Percentiles rank a stretch among this genome's conserved stretches.
phyloP scores from a whole-genome alignment of 2,797 vertebrate genomes.

The Chelonia mydas region DNA sequence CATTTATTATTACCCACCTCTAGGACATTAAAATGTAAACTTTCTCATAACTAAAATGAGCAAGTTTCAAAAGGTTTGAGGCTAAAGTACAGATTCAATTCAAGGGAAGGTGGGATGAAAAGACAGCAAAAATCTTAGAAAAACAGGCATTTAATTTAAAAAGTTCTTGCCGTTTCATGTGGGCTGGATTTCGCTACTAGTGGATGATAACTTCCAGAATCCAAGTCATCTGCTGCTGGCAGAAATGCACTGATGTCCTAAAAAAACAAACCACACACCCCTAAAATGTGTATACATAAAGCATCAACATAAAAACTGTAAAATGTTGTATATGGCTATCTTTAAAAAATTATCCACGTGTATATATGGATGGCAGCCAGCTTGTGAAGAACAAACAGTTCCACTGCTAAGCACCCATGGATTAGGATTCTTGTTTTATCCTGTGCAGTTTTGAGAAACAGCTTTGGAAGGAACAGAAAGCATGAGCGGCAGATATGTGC shows the following conservation, averaged over 20 bases:
- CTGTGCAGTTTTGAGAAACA: not conserved
- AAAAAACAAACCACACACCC: conserved; percentile 48
- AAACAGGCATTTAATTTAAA: not conserved
- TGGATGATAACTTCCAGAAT: conserved; percentile 17
- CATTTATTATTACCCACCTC: conserved; percentile 4
- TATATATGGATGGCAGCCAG: not conserved
- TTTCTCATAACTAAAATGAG: not conserved
- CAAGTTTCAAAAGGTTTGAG: not conserved
- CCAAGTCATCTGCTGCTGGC: conserved; percentile 52
- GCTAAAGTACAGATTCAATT: not conserved
- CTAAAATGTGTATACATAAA: conserved; percentile 2
- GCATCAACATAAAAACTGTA: not conserved
- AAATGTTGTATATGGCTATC: not conserved
- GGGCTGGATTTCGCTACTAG: not conserved
- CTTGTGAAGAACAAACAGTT: not conserved
- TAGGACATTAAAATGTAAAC: not conserved
- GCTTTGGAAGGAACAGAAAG: not conserved
- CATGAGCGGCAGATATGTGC: not conserved
- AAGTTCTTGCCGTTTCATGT: conserved; percentile 62
- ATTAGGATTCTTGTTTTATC: not conserved
- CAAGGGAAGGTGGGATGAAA: not conserved
- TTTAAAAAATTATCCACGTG: not conserved
- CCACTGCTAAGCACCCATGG: not conserved
- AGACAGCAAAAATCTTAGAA: not conserved
- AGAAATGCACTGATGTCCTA: conserved; percentile 73